Percentiles rank a stretch among this genome's conserved stretches.
Evolutionary conservation across 2,797 vertebrate genomes (phyloP).

Genomic region (Craterocephalus amniculus): DNA sequence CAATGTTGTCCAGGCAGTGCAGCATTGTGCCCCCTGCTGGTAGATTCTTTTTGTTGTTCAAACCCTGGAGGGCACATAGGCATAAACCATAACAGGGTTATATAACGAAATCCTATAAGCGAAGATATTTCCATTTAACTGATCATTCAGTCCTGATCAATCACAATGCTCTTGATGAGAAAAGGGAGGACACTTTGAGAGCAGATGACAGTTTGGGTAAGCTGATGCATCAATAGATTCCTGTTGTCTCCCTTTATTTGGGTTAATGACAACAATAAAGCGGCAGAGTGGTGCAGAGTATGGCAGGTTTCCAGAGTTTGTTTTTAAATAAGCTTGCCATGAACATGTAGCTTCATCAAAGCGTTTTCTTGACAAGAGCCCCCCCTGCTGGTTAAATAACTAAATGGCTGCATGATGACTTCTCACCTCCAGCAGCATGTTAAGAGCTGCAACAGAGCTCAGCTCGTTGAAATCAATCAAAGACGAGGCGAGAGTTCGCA

Average conservation of each 20-base stretch:
- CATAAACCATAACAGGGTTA: constrained; percentile 64
- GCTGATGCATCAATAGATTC: constrained; percentile 18
- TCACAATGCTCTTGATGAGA: constrained; percentile 43
- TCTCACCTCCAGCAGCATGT: constrained; percentile 96
- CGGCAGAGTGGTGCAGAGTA: constrained; percentile 30
- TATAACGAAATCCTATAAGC: constrained; percentile 61
- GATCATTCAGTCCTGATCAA: constrained; percentile 67
- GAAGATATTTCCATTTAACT: constrained; percentile 63
- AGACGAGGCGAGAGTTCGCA: constrained; percentile 91
- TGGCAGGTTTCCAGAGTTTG: constrained; percentile 49
- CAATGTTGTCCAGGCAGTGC: constrained; percentile 97
- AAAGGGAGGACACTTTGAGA: constrained; percentile 33
- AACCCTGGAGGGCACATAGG: constrained; percentile 83
- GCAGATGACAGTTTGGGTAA: constrained; percentile 38
- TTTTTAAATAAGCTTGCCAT: constrained; percentile 47
- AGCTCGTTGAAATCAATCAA: constrained; percentile 97
- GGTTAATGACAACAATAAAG: constrained; percentile 46
- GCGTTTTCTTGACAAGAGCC: constrained; percentile 67
- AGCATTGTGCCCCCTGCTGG: constrained; percentile 97
- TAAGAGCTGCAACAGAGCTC: constrained; percentile 95
- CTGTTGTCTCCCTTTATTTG: constrained; percentile 45
- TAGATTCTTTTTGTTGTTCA: constrained; percentile 98
- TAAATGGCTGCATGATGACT: constrained; percentile 4
- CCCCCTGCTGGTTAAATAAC: constrained; percentile 76
- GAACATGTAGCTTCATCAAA: constrained; percentile 4